Evolutionary conservation across 2,113 vertebrate genomes (phyloP).

Genomic region (Indicator indicator): DNA sequence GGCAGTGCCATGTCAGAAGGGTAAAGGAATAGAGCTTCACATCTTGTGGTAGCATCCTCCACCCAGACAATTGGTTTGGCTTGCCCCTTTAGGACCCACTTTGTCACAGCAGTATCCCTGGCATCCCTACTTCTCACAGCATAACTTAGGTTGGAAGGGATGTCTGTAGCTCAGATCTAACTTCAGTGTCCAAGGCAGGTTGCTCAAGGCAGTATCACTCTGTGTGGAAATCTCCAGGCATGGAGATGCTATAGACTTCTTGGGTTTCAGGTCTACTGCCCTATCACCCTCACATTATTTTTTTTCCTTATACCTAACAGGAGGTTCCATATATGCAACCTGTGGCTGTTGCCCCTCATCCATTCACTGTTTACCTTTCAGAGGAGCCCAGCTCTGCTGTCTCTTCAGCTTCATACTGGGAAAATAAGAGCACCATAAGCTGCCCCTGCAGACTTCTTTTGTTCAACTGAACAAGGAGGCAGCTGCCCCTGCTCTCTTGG

Average conservation of each 20-base stretch:
- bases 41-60: background rate
- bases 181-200: background rate
- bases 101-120: background rate
- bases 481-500: background rate
- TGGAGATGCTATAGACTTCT: background rate
- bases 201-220: background rate
- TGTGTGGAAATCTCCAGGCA: background rate
- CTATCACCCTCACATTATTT: rapidly evolving
- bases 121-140: background rate
- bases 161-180: background rate
- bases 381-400: background rate
- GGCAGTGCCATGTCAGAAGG: background rate
- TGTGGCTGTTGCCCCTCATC: background rate
- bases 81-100: too few relatives aligned
- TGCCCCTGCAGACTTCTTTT: background rate
- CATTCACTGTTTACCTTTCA: background rate
- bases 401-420: background rate
- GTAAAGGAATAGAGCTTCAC: background rate
- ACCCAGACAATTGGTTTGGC: background rate
- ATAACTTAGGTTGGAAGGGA: background rate
- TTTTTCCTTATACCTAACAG: background rate
- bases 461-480: background rate
- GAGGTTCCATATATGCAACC: background rate
- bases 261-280: background rate
- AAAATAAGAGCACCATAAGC: background rate